Percentiles rank a stretch among this genome's conserved stretches.
Conservation (phyloP, 2,888 invertebrate genomes). For the Brachypalpus laphriformis region DNA sequence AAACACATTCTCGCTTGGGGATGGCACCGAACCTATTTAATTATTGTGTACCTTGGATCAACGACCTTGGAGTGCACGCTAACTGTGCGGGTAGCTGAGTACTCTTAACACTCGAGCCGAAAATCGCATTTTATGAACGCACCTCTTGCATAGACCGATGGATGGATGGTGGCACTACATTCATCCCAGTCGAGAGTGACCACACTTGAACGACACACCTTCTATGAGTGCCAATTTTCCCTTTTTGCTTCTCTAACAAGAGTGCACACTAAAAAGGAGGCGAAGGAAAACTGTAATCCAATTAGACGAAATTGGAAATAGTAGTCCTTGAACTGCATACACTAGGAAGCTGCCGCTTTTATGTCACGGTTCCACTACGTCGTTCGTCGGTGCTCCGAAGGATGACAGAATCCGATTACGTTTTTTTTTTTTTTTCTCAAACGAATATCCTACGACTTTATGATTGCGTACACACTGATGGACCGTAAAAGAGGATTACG, state of each 20-base stretch:
- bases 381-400: background rate
- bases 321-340: conserved; percentile 57
- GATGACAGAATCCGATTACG: conserved; percentile 45
- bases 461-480: conserved; percentile 21
- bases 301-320: conserved; percentile 64
- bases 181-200: conserved; percentile 9
- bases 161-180: background rate
- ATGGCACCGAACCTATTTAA: conserved; percentile 58
- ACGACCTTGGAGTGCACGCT: conserved; percentile 36
- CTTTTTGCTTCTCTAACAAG: conserved; percentile 33
- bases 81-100: conserved; percentile 20
- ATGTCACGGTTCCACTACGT: background rate
- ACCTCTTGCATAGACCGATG: conserved; percentile 10
- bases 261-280: background rate
- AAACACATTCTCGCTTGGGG: conserved; percentile 55
- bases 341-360: conserved; percentile 27
- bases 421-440: conserved; percentile 7
- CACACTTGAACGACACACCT: conserved; percentile 66
- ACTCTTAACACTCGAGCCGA: conserved; percentile 32
- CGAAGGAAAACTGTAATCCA: conserved; percentile 55
- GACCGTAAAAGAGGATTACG: conserved; percentile 17
- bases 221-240: conserved; percentile 57
- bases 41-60: conserved; percentile 52
- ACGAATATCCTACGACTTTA: conserved; percentile 15
- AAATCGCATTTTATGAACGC: conserved; percentile 54